phyloP scores from a whole-genome alignment of 1,140 invertebrate genomes.

The Drosophila repletoides region DNA sequence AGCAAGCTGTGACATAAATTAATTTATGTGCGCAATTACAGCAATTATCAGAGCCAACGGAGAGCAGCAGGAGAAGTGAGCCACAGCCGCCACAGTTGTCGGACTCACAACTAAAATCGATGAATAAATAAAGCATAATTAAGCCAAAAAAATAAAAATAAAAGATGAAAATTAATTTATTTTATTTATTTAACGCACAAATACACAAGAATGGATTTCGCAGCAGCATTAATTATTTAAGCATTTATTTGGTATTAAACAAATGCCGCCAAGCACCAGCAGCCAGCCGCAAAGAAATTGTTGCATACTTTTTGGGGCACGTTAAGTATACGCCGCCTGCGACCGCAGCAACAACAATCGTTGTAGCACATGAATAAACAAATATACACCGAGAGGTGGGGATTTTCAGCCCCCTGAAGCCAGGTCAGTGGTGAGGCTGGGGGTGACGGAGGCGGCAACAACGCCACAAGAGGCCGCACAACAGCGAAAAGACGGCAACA shows the following conservation, averaged over 20 bases:
- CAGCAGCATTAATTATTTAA: conserved; percentile 15
- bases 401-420: no score
- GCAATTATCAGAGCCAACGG: conserved; percentile 50
- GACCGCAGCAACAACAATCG: conserved; percentile 12
- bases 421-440: no score
- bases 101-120: conserved; percentile 2
- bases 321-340: conserved; percentile 26
- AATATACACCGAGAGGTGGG: not conserved
- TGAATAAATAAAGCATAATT: conserved; percentile 67
- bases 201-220: conserved; percentile 53
- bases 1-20: conserved; percentile 47
- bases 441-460: not conserved
- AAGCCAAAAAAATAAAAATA: conserved; percentile 30
- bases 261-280: no score
- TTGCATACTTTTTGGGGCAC: conserved; percentile 17
- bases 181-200: conserved; percentile 53
- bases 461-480: not conserved
- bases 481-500: no score
- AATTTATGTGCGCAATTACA: conserved; percentile 68
- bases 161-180: conserved; percentile 41
- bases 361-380: conserved; percentile 14
- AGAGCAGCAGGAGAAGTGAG: not conserved
- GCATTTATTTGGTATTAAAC: not conserved
- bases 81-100: not conserved
- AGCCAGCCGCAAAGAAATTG: not conserved